Evolutionary conservation across 2,888 invertebrate species (phyloP).

Genomic region (Heliconius ethilla): DNA sequence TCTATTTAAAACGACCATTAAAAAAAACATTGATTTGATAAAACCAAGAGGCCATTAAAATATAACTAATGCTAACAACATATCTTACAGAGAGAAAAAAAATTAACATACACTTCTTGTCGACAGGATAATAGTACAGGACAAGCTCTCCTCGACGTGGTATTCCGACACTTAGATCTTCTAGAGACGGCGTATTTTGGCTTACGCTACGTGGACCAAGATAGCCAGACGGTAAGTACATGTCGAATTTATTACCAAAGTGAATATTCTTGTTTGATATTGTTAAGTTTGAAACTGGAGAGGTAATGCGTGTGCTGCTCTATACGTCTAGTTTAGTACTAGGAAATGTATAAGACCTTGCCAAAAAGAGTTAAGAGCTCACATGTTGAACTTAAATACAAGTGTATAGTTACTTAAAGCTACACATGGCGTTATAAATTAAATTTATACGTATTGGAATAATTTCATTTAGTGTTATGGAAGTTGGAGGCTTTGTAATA

Average conservation of each 20-base stretch:
- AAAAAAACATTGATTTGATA: neutral
- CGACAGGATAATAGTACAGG: slow-evolving; percentile 93
- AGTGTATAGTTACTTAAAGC: too few species aligned
- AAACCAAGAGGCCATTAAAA: neutral
- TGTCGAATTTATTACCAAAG: slow-evolving; percentile 39
- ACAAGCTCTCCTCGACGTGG: slow-evolving; percentile 94
- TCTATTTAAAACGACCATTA: too few species aligned
- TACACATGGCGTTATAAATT: too few species aligned
- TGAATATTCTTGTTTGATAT: slow-evolving; percentile 36
- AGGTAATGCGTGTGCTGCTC: neutral
- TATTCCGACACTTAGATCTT: slow-evolving; percentile 95
- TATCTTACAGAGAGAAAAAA: slow-evolving; percentile 12
- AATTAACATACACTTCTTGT: slow-evolving; percentile 37
- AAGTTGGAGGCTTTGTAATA: too few species aligned
- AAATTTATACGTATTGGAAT: too few species aligned
- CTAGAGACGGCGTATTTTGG: slow-evolving; percentile 98
- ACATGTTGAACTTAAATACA: neutral
- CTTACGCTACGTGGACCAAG: slow-evolving; percentile 94
- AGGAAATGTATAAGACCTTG: neutral
- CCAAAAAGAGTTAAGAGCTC: neutral
- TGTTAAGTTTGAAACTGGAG: slow-evolving; percentile 28
- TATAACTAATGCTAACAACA: neutral
- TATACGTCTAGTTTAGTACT: neutral
- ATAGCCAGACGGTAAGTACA: slow-evolving; percentile 93
- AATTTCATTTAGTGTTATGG: too few species aligned